A percentile compares a stretch with the other conserved stretches of the same genome.
Evolutionary conservation across 2,797 vertebrate genomes (phyloP).

Genomic region (Triplophysa bombifrons): DNA sequence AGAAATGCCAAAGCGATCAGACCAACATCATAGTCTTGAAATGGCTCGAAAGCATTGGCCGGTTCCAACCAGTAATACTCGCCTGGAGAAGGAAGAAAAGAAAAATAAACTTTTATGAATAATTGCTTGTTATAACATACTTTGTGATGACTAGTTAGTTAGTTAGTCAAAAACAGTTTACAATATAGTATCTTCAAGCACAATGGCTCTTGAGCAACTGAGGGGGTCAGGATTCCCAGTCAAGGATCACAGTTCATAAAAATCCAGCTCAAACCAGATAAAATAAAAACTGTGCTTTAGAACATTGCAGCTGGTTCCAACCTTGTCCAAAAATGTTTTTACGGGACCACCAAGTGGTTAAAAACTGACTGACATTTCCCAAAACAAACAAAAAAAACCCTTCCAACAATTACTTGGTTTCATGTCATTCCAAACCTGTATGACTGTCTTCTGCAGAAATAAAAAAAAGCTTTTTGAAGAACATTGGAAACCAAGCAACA

Average conservation of each 20-base stretch:
- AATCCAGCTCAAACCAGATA: not conserved
- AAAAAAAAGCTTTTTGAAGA: too few species aligned
- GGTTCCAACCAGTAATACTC: constrained; percentile 93
- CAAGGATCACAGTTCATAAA: not conserved
- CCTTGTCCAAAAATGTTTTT: not conserved
- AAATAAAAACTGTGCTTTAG: not conserved
- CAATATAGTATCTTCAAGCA: not conserved
- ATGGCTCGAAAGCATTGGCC: constrained; percentile 86
- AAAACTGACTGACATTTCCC: not conserved
- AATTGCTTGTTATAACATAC: not conserved
- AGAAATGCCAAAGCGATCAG: constrained; percentile 90
- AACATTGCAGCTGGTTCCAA: not conserved
- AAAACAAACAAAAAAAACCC: too few species aligned
- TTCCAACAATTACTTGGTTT: too few species aligned
- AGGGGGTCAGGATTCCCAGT: not conserved
- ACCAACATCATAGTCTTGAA: constrained; percentile 87
- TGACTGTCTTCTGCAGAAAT: too few species aligned
- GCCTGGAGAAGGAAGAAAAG: constrained; percentile 68
- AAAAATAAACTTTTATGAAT: not conserved
- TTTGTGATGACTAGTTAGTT: too few species aligned
- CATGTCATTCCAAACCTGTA: too few species aligned
- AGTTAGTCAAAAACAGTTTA: not conserved
- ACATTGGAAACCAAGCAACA: too few species aligned
- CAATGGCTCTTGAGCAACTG: not conserved
- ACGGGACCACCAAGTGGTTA: not conserved